Percentiles rank a stretch among this genome's conserved stretches.
phyloP scores from a whole-genome alignment of 2,797 vertebrate species.

The Coilia nasus region DNA sequence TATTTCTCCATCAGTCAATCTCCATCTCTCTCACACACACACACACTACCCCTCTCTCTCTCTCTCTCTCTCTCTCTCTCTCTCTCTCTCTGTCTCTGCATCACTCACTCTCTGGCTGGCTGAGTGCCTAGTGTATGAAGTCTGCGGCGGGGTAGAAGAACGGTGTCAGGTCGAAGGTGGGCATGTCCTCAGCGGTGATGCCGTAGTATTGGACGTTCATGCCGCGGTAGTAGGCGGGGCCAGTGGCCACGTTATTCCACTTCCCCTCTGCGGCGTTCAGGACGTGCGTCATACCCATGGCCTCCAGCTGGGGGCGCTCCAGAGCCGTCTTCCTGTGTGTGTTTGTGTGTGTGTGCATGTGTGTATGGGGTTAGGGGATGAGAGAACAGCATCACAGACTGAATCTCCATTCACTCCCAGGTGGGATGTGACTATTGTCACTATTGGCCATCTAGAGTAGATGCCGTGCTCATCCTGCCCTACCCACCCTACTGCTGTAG shows the following conservation, averaged over 20 bases:
- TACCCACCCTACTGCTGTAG: too few species aligned
- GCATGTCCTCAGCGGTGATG: conserved; percentile 89
- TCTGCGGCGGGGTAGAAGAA: conserved; percentile 84
- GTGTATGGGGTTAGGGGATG: too few species aligned
- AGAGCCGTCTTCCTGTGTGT: conserved; percentile 83
- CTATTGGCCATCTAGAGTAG: too few species aligned
- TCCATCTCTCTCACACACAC: too few species aligned
- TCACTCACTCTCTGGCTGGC: conserved; percentile 81
- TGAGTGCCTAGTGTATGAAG: conserved; percentile 85
- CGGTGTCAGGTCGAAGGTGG: conserved; percentile 86
- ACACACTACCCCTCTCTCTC: too few species aligned
- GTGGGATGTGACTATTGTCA: too few species aligned
- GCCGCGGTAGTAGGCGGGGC: conserved; percentile 81
- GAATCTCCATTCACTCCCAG: neutral
- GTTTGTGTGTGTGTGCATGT: neutral
- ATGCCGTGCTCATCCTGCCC: too few species aligned
- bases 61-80: conserved; percentile 9
- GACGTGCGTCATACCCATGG: conserved; percentile 87
- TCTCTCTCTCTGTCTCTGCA: conserved; percentile 26
- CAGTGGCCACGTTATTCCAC: conserved; percentile 88
- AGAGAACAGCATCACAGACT: neutral
- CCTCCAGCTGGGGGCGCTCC: conserved; percentile 81
- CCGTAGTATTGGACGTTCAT: conserved; percentile 84
- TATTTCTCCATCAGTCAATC: too few species aligned
- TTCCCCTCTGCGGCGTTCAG: conserved; percentile 88